Conservation (phyloP, 2,113 vertebrate genomes). For the Colistium nudipinnis region DNA sequence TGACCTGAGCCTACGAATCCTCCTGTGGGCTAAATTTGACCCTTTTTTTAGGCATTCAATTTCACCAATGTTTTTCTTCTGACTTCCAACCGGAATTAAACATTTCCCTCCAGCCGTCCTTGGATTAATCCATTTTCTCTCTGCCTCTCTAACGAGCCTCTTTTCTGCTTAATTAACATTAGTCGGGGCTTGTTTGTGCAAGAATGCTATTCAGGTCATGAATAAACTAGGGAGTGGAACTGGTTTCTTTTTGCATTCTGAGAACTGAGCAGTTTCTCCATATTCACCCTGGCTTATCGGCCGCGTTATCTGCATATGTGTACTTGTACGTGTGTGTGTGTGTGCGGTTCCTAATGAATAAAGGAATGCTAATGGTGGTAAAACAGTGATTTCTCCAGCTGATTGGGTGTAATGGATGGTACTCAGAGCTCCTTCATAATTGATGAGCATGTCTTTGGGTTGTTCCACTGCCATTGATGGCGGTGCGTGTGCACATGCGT, state of each 20-base stretch:
- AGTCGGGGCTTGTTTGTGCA: constrained; percentile 74
- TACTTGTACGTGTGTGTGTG: neutral
- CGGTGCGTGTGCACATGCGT: neutral
- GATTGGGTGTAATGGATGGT: constrained; percentile 76
- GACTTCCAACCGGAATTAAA: constrained; percentile 48
- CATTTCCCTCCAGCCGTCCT: constrained; percentile 41
- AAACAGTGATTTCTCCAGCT: constrained; percentile 76
- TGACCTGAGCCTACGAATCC: no score
- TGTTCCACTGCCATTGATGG: constrained; percentile 56
- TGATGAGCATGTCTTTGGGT: constrained; percentile 68
- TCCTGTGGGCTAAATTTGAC: no score
- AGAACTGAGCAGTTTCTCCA: constrained; percentile 49
- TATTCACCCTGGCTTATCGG: constrained; percentile 64
- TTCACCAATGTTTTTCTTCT: constrained; percentile 26
- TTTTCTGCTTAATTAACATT: constrained; percentile 77
- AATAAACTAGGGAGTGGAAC: constrained; percentile 74
- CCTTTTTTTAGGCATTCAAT: constrained; percentile 19
- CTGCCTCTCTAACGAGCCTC: constrained; percentile 60
- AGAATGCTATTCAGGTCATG: constrained; percentile 75
- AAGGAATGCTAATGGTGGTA: constrained; percentile 72
- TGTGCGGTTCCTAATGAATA: constrained; percentile 66
- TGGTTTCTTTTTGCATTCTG: constrained; percentile 73
- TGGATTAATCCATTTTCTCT: constrained; percentile 62
- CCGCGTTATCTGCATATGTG: constrained; percentile 42
- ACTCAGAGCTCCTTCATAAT: constrained; percentile 74